phyloP scores from a whole-genome alignment of 2,888 invertebrate genomes.

The Aricia artaxerxes region DNA sequence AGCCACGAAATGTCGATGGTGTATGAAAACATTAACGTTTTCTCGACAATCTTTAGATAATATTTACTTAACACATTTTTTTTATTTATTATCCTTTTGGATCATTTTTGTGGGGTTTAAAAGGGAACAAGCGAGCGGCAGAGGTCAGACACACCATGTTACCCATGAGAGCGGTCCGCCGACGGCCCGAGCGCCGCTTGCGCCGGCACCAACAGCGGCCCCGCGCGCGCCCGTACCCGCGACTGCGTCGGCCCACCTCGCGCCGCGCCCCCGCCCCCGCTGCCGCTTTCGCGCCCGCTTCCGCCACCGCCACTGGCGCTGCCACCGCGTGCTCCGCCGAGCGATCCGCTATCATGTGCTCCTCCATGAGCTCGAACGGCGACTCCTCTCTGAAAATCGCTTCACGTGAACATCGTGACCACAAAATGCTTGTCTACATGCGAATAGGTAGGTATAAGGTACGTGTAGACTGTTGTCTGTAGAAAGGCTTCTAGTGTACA shows the following conservation, averaged over 20 bases:
- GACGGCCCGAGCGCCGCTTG: slow-evolving; percentile 70
- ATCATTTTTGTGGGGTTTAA: not conserved
- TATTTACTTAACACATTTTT: not conserved
- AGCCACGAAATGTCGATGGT: not conserved
- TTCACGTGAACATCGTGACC: not conserved
- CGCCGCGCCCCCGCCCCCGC: slow-evolving; percentile 48
- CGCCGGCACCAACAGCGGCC: slow-evolving; percentile 72
- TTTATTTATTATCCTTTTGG: not conserved
- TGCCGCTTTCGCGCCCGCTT: slow-evolving; percentile 44
- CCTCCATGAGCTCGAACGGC: slow-evolving; percentile 63
- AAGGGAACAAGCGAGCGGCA: slow-evolving; percentile 57
- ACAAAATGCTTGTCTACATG: no score
- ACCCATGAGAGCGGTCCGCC: slow-evolving; percentile 73
- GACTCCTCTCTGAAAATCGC: slow-evolving; percentile 58
- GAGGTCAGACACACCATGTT: slow-evolving; percentile 75
- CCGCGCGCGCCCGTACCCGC: slow-evolving; percentile 66
- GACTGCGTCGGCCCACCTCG: slow-evolving; percentile 62
- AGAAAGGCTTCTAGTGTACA: no score
- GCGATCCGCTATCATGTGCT: slow-evolving; percentile 71
- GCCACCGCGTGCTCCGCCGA: slow-evolving; percentile 56
- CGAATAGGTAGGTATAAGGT: no score
- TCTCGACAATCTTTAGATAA: not conserved
- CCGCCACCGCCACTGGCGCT: slow-evolving; percentile 44
- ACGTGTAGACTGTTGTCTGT: no score
- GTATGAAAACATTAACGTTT: not conserved